Percentiles rank a stretch among this genome's conserved stretches.
Evolutionary conservation across 2,797 vertebrate species (phyloP).

Genomic region (Champsocephalus gunnari): DNA sequence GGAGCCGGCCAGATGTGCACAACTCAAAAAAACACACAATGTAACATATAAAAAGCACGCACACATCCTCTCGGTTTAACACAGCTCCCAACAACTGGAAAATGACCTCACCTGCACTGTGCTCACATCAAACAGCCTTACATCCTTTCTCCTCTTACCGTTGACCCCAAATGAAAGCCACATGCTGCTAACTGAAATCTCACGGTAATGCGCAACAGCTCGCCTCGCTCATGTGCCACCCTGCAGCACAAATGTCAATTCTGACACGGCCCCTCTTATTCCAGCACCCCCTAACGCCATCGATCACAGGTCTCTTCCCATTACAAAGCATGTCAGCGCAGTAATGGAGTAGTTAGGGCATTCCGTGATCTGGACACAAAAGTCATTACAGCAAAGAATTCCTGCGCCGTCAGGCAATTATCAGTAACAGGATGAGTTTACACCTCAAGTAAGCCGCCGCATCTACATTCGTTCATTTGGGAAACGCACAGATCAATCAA

Average conservation of each 20-base stretch:
- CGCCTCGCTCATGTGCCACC: conserved; percentile 42
- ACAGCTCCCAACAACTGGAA: conserved; percentile 65
- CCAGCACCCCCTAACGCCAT: conserved; percentile 37
- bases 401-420: conserved; percentile 38
- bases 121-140: conserved; percentile 79
- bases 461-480: conserved; percentile 35
- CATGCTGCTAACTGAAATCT: conserved; percentile 67
- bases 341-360: conserved; percentile 29
- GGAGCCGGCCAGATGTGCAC: conserved; percentile 57
- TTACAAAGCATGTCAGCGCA: conserved; percentile 53
- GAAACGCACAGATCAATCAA: conserved; percentile 41
- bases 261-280: conserved; percentile 38
- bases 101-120: conserved; percentile 84
- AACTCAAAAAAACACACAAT: conserved; percentile 36
- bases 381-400: conserved; percentile 37
- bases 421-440: conserved; percentile 34
- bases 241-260: conserved; percentile 49
- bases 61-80: conserved; percentile 41
- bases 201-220: conserved; percentile 52
- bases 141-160: conserved; percentile 76
- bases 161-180: conserved; percentile 73
- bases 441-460: conserved; percentile 27
- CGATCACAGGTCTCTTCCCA: conserved; percentile 57
- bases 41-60: conserved; percentile 36
- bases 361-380: conserved; percentile 17